Conservation (phyloP, 2,888 invertebrate species). For the Beris chalybata region DNA sequence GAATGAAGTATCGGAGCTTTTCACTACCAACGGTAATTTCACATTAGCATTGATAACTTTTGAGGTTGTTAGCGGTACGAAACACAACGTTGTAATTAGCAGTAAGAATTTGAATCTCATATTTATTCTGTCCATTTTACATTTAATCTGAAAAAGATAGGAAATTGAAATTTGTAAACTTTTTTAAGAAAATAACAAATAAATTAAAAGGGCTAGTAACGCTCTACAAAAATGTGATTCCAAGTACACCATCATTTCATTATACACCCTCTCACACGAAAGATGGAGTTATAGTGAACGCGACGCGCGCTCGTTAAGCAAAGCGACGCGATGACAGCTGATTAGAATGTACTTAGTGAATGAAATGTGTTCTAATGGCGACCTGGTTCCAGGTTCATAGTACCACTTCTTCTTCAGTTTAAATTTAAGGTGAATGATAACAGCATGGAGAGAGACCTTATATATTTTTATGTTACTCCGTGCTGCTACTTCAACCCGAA, state of each 20-base stretch:
- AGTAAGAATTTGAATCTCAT: constrained; percentile 3
- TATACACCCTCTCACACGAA: not conserved
- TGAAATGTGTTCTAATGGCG: too few species aligned
- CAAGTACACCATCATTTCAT: not conserved
- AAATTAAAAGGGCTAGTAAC: too few species aligned
- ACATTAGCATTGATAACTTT: constrained; percentile 19
- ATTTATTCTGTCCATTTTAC: constrained; percentile 20
- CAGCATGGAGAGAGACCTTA: too few species aligned
- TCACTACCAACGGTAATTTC: constrained; percentile 15
- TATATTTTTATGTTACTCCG: too few species aligned
- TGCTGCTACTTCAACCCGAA: too few species aligned
- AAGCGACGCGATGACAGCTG: not conserved
- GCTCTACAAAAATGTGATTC: not conserved
- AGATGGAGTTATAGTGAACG: not conserved
- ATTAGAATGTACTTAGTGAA: too few species aligned
- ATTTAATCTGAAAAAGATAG: constrained; percentile 19
- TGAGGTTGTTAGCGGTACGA: not conserved
- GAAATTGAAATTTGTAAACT: not conserved
- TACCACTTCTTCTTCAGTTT: too few species aligned
- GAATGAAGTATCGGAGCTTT: not conserved
- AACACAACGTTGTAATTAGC: not conserved
- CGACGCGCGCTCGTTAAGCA: too few species aligned
- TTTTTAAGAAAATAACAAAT: too few species aligned
- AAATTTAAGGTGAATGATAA: too few species aligned
- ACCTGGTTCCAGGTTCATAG: too few species aligned